Percentiles rank a stretch among this genome's conserved stretches.
phyloP scores from a whole-genome alignment of 2,113 vertebrate species.

The Labeo catla region DNA sequence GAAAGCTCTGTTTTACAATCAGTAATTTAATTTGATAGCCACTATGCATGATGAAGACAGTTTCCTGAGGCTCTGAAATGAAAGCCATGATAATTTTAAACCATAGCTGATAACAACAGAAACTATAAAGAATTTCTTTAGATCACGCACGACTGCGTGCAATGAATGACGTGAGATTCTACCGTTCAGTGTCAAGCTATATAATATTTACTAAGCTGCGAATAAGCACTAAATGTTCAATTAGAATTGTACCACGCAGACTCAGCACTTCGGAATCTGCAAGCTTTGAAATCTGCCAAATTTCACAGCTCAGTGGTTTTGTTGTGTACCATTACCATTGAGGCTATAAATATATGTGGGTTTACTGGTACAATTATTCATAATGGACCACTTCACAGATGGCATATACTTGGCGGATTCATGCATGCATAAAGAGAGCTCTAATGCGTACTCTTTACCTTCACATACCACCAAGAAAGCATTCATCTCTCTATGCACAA shows the following conservation, averaged over 20 bases:
- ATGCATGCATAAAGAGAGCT: background rate
- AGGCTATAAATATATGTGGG: constrained; percentile 30
- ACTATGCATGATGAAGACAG: constrained; percentile 1
- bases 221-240: constrained; percentile 14
- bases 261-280: constrained; percentile 7
- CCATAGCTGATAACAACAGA: background rate
- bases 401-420: background rate
- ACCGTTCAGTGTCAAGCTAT: background rate
- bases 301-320: constrained; percentile 12
- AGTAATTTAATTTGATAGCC: constrained; percentile 62
- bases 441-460: constrained; percentile 5
- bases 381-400: background rate
- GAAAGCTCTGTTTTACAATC: constrained; percentile 57
- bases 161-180: background rate
- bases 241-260: background rate
- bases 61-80: constrained; percentile 9
- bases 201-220: background rate
- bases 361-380: constrained; percentile 15
- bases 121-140: background rate
- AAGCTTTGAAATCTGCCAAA: background rate
- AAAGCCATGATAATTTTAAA: background rate
- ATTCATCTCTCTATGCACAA: background rate
- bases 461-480: background rate
- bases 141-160: background rate
- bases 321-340: constrained; percentile 10